Evolutionary conservation across 2,888 invertebrate genomes (phyloP).

Genomic region (Lithophane semibrunnea): DNA sequence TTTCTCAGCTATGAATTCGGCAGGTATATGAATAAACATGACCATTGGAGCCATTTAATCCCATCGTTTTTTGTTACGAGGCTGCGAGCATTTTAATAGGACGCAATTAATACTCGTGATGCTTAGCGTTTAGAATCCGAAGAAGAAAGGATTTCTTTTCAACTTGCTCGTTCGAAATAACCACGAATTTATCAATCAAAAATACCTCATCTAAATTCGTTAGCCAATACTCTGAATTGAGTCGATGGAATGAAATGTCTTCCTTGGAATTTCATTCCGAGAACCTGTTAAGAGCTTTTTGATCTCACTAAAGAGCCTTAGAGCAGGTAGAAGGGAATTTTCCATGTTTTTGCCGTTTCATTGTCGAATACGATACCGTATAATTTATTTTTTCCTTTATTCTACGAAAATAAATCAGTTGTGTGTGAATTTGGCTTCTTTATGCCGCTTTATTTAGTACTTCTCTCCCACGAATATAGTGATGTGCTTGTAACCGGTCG

Average conservation of each 20-base stretch:
- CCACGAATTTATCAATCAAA: slow-evolving; percentile 53
- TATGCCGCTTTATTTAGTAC: slow-evolving; percentile 71
- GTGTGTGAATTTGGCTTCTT: slow-evolving; percentile 63
- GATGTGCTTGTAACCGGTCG: slow-evolving; percentile 75
- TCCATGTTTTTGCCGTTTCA: slow-evolving; percentile 76
- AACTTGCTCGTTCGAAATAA: slow-evolving; percentile 29
- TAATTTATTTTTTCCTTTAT: slow-evolving; percentile 77
- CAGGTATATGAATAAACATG: slow-evolving; percentile 67
- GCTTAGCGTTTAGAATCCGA: slow-evolving; percentile 23
- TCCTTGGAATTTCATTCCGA: slow-evolving; percentile 70
- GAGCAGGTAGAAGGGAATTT: slow-evolving; percentile 75
- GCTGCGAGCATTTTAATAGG: slow-evolving; percentile 44
- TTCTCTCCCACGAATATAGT: slow-evolving; percentile 79
- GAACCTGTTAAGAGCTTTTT: slow-evolving; percentile 74
- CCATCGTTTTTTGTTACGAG: slow-evolving; percentile 37
- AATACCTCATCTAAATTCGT: slow-evolving; percentile 43
- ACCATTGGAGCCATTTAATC: slow-evolving; percentile 48
- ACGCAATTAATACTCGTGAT: slow-evolving; percentile 24
- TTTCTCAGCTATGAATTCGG: slow-evolving; percentile 66
- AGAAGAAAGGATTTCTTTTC: slow-evolving; percentile 28
- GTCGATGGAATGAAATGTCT: slow-evolving; percentile 64
- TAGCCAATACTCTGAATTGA: slow-evolving; percentile 70
- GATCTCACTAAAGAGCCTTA: slow-evolving; percentile 71
- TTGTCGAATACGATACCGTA: slow-evolving; percentile 72
- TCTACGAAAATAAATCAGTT: slow-evolving; percentile 72